phyloP scores from a whole-genome alignment of 2,113 vertebrate genomes.

The Zosterops lateralis region DNA sequence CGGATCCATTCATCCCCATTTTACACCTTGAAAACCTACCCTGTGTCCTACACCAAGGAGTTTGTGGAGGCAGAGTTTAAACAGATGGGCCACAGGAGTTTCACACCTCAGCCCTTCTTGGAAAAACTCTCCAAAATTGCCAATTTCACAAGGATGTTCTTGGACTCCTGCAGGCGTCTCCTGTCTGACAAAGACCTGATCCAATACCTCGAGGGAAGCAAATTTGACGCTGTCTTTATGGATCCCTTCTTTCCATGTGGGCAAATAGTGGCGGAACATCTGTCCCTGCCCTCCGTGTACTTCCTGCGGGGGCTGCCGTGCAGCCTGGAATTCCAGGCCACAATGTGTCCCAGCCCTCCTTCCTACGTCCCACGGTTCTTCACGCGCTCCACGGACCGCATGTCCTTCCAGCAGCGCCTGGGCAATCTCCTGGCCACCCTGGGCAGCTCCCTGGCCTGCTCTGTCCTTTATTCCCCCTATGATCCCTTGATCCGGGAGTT shows the following conservation, averaged over 20 bases:
- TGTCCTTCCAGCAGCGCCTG: slow-evolving; percentile 74
- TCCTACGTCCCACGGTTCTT: slow-evolving; percentile 74
- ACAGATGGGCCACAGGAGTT: neutral
- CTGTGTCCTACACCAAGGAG: slow-evolving; percentile 72
- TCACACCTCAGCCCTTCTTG: slow-evolving; percentile 52
- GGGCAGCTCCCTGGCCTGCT: slow-evolving; percentile 50
- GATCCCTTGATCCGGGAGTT: slow-evolving; percentile 66
- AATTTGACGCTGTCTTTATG: slow-evolving; percentile 75
- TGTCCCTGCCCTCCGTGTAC: slow-evolving; percentile 77
- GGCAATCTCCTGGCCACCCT: slow-evolving; percentile 62
- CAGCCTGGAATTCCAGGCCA: slow-evolving; percentile 63
- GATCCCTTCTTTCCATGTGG: slow-evolving; percentile 82
- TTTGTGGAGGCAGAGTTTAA: slow-evolving; percentile 52
- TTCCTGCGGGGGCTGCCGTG: slow-evolving; percentile 73
- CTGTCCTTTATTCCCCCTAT: slow-evolving; percentile 53
- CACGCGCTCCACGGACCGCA: slow-evolving; percentile 60
- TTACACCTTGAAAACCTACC: slow-evolving; percentile 68
- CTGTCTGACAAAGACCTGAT: slow-evolving; percentile 70
- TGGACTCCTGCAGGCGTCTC: slow-evolving; percentile 68
- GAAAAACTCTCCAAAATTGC: slow-evolving; percentile 56
- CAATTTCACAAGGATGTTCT: slow-evolving; percentile 45
- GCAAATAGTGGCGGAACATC: slow-evolving; percentile 71
- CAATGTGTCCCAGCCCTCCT: slow-evolving; percentile 72
- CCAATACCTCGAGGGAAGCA: slow-evolving; percentile 44
- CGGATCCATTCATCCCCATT: slow-evolving; percentile 65